Evolutionary conservation across 2,797 vertebrate species (phyloP).

Genomic region (Corythornis leucogaster): DNA sequence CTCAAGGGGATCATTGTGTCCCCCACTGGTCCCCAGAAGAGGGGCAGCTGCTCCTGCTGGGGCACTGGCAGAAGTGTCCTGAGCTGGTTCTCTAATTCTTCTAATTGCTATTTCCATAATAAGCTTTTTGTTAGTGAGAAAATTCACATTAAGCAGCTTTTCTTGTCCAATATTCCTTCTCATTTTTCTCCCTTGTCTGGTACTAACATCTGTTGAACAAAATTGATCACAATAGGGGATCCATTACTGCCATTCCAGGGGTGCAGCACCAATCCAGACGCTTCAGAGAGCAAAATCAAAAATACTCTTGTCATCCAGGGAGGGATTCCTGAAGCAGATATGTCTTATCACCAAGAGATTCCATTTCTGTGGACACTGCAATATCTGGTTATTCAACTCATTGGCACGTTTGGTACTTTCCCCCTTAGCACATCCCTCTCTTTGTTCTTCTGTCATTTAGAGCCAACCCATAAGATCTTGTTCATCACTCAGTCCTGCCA

Average conservation of each 20-base stretch:
- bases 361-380: background rate
- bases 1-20: fast-evolving
- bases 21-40: background rate
- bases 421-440: background rate
- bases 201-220: constrained; percentile 62
- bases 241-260: background rate
- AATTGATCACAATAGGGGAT: constrained; percentile 26
- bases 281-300: background rate
- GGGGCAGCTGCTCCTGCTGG: background rate
- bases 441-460: constrained; percentile 25
- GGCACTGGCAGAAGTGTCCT: background rate
- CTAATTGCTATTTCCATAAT: constrained; percentile 21
- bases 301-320: background rate
- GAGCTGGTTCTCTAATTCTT: background rate
- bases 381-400: background rate
- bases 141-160: constrained; percentile 12
- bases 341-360: background rate
- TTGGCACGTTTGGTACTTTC: background rate
- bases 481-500: background rate
- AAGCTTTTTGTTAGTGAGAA: background rate
- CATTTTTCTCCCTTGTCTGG: constrained; percentile 57
- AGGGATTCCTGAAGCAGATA: background rate
- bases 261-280: background rate
- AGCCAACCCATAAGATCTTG: background rate
- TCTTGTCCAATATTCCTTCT: background rate